phyloP scores from a whole-genome alignment of 2,888 invertebrate species.

The Junonia oenone region DNA sequence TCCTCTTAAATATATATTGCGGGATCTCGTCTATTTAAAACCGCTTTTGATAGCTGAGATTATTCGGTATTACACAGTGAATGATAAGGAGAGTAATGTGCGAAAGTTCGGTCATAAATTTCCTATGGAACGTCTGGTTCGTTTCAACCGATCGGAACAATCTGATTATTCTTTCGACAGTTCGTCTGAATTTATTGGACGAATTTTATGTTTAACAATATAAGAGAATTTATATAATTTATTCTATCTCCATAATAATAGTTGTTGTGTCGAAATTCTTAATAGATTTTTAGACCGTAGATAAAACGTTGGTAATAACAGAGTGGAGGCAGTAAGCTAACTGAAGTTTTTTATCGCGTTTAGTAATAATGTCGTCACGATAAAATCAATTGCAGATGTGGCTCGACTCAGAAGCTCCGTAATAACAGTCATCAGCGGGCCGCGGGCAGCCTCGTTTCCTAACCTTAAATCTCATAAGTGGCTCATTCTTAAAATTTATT shows the following conservation, averaged over 20 bases:
- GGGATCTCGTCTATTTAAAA: constrained; percentile 11
- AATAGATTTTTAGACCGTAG: constrained; percentile 49
- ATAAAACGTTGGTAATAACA: constrained; percentile 44
- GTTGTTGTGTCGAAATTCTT: constrained; percentile 27
- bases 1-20: constrained; percentile 1
- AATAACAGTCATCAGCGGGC: constrained; percentile 57
- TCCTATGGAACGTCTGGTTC: constrained; percentile 59
- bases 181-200: constrained; percentile 25
- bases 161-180: constrained; percentile 69
- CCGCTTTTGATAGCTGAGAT: constrained; percentile 29
- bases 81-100: constrained; percentile 73
- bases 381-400: constrained; percentile 66
- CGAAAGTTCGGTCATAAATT: constrained; percentile 72
- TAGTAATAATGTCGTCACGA: constrained; percentile 65
- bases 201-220: constrained; percentile 22
- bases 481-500: not conserved
- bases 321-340: constrained; percentile 29
- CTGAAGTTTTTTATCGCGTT: constrained; percentile 20
- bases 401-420: constrained; percentile 54
- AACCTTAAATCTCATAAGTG: constrained; percentile 7
- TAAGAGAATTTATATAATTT: constrained; percentile 14
- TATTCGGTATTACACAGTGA: constrained; percentile 51
- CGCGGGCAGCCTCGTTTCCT: constrained; percentile 30
- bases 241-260: constrained; percentile 20
- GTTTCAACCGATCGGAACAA: constrained; percentile 54